These are phyloP conservation scores for Hydropotes inermis DNA, from an alignment of 2,113 vertebrate species.

Conservation along the genomic window DNA sequence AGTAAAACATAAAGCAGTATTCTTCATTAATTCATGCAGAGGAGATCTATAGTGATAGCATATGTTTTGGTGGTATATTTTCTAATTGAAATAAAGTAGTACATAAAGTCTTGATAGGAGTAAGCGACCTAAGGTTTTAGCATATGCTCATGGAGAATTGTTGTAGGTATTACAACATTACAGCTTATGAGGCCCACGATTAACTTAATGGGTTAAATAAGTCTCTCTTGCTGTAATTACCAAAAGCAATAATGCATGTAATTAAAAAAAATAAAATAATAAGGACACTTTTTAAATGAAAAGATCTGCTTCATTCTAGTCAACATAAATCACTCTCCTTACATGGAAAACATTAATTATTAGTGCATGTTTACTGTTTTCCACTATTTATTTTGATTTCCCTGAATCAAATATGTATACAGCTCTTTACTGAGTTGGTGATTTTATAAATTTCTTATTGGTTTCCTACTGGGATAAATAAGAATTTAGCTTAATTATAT, in stretches of 20 bases:
- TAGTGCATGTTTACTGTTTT: not conserved
- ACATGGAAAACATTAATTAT: not conserved
- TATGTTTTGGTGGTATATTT: constrained; percentile 17
- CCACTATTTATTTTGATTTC: not conserved
- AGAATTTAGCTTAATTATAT: not conserved
- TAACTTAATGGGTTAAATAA: not conserved
- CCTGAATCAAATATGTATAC: not conserved
- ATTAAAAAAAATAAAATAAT: constrained; percentile 6
- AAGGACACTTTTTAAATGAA: not conserved
- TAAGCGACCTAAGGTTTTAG: not conserved
- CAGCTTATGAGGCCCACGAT: not conserved
- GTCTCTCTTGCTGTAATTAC: not conserved
- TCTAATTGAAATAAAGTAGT: constrained; percentile 30
- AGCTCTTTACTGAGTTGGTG: not conserved
- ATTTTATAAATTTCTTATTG: not conserved
- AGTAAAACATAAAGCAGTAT: not conserved
- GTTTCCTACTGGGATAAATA: not conserved
- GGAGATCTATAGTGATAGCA: not conserved
- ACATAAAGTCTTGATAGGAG: constrained; percentile 13
- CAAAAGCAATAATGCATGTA: not conserved
- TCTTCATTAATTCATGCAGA: constrained; percentile 18
- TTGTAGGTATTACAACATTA: not conserved
- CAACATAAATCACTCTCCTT: not conserved
- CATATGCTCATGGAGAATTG: not conserved
- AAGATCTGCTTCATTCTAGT: not conserved